Percentiles rank a stretch among this genome's conserved stretches.
These are phyloP conservation scores for Boulengeromyrus knoepffleri DNA, from an alignment of 2,113 vertebrate genomes.

Conservation along the genomic window DNA sequence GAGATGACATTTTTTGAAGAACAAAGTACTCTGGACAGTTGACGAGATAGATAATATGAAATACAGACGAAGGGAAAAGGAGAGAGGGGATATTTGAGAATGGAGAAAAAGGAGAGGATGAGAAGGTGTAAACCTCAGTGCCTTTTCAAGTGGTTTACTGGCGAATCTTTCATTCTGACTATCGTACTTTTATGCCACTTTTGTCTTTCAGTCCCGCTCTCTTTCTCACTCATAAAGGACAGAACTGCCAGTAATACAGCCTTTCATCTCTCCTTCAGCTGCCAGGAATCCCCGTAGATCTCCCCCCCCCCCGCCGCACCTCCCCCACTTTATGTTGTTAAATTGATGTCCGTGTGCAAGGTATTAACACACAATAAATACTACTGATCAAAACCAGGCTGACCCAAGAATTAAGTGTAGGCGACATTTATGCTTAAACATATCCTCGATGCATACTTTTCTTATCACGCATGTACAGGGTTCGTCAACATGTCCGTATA, in stretches of 20 bases:
- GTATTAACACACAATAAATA: background rate
- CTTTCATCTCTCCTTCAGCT: slow-evolving; percentile 54
- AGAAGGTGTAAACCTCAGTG: slow-evolving; percentile 67
- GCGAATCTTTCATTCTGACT: slow-evolving; percentile 64
- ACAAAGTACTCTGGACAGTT: slow-evolving; percentile 4
- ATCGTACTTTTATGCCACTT: slow-evolving; percentile 57
- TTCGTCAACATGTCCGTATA: background rate
- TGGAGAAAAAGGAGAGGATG: slow-evolving; percentile 46
- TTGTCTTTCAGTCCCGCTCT: slow-evolving; percentile 56
- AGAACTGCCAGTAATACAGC: slow-evolving; percentile 62
- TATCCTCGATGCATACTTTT: background rate
- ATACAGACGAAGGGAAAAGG: background rate
- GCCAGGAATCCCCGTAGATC: slow-evolving; percentile 59
- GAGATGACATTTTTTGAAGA: slow-evolving; percentile 4
- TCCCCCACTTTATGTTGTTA: background rate
- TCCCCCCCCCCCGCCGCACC: slow-evolving; percentile 7
- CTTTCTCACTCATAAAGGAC: slow-evolving; percentile 67
- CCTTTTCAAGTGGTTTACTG: slow-evolving; percentile 66
- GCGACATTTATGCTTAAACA: background rate
- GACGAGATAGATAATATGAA: background rate
- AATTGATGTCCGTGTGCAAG: background rate
- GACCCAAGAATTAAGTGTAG: background rate
- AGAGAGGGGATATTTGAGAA: slow-evolving; percentile 52
- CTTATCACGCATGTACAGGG: background rate
- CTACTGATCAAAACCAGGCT: background rate